These are phyloP conservation scores for Caradrina kadenii DNA, from an alignment of 2,888 invertebrate species.

Conservation along the genomic window DNA sequence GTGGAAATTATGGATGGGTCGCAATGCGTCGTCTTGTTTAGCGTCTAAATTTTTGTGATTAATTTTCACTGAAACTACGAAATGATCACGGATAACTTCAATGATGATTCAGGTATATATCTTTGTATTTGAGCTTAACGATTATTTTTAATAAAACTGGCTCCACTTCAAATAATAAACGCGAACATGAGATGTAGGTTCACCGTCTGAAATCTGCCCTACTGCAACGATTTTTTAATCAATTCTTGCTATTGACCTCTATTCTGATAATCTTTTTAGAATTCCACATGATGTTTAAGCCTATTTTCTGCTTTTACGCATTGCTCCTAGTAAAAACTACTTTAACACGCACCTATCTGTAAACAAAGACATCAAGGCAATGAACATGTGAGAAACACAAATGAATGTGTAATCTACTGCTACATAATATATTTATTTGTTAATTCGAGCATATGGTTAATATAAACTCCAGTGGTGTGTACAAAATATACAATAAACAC, in stretches of 20 bases:
- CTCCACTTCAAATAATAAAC: not conserved
- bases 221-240: slow-evolving; percentile 34
- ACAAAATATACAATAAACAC: too few relatives aligned
- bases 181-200: slow-evolving; percentile 16
- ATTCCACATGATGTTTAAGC: not conserved
- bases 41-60: slow-evolving; percentile 31
- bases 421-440: too few relatives aligned
- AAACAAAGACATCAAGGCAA: slow-evolving; percentile 1
- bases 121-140: not conserved
- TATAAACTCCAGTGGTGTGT: not conserved
- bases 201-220: slow-evolving; percentile 12
- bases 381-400: slow-evolving; percentile 8
- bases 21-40: slow-evolving; percentile 61
- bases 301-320: slow-evolving; percentile 1
- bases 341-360: not conserved
- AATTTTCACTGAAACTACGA: slow-evolving; percentile 33
- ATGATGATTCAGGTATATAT: slow-evolving; percentile 40
- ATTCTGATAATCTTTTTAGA: not conserved
- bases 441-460: not conserved
- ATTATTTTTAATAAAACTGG: slow-evolving; percentile 5
- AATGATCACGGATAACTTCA: slow-evolving; percentile 48
- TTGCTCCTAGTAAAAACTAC: not conserved
- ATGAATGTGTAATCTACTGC: too few relatives aligned
- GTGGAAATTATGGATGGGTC: slow-evolving; percentile 34
- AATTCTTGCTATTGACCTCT: slow-evolving; percentile 16